phyloP scores from a whole-genome alignment of 2,797 vertebrate genomes.

The Phoxinus dragarum region DNA sequence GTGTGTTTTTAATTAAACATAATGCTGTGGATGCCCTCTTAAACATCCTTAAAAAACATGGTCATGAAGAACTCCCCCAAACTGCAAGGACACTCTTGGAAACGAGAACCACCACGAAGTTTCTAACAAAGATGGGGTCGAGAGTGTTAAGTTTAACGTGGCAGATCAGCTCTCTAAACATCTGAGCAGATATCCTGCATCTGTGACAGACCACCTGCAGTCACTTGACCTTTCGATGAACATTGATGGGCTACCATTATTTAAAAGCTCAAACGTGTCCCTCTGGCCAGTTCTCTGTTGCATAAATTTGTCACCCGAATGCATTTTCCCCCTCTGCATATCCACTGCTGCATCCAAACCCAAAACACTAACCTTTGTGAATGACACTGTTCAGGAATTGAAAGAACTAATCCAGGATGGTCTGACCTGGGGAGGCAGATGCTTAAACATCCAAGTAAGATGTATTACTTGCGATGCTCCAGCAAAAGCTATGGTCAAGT shows the following conservation, averaged over 20 bases:
- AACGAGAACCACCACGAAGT: not conserved
- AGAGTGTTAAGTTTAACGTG: not conserved
- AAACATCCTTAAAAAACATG: not conserved
- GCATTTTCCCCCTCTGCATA: not conserved
- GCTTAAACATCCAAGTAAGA: not conserved
- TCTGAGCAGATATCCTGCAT: not conserved
- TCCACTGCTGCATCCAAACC: not conserved
- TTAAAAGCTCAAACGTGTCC: not conserved
- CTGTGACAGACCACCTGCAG: not conserved
- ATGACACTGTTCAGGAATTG: not conserved
- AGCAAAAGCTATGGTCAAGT: not conserved
- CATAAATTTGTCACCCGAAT: not conserved
- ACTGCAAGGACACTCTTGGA: conserved; percentile 1
- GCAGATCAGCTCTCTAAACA: not conserved
- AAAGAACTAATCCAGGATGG: not conserved
- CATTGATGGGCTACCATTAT: not conserved
- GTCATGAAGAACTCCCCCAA: not conserved
- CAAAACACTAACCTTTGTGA: not conserved
- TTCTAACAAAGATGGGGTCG: not conserved
- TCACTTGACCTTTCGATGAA: not conserved
- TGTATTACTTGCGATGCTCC: not conserved
- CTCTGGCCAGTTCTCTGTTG: not conserved
- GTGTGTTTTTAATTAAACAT: not conserved
- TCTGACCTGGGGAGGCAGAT: not conserved
- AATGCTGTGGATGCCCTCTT: not conserved